Evolutionary conservation across 2,113 vertebrate genomes (phyloP).

Genomic region (Brachyhypopomus gauderio): DNA sequence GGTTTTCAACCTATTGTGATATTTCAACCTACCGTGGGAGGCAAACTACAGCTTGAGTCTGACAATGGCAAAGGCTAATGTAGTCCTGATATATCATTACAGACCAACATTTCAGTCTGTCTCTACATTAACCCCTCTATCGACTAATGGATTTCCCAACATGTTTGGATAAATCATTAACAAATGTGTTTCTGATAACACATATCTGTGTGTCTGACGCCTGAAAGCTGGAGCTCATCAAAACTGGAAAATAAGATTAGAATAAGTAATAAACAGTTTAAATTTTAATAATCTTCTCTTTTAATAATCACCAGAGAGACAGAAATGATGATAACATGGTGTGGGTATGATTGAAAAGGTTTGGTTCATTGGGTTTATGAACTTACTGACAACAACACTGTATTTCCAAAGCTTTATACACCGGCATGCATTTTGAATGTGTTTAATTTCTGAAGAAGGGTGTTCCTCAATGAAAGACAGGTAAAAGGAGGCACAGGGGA

Average conservation of each 20-base stretch:
- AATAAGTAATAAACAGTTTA: not conserved
- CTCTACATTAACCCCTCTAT: not conserved
- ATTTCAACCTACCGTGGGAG: too few relatives aligned
- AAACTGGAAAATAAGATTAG: not conserved
- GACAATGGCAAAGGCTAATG: not conserved
- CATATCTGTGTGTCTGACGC: not conserved
- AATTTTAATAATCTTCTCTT: not conserved
- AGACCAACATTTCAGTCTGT: not conserved
- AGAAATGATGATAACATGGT: not conserved
- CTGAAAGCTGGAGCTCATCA: not conserved
- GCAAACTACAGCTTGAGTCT: too few relatives aligned
- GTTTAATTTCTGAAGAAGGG: not conserved
- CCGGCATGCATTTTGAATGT: not conserved
- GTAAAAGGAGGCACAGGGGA: not conserved
- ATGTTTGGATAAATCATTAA: not conserved
- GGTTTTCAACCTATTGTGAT: too few relatives aligned
- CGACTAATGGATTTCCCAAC: not conserved
- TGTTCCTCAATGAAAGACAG: constrained; percentile 4
- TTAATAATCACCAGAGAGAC: not conserved
- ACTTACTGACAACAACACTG: not conserved
- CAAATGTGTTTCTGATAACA: too few relatives aligned
- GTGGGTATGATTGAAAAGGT: not conserved
- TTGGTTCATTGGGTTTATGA: not conserved
- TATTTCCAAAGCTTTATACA: not conserved
- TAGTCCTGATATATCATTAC: not conserved